Evolutionary conservation across 2,797 vertebrate species (phyloP).

Genomic region (Cossypha niveicapilla): DNA sequence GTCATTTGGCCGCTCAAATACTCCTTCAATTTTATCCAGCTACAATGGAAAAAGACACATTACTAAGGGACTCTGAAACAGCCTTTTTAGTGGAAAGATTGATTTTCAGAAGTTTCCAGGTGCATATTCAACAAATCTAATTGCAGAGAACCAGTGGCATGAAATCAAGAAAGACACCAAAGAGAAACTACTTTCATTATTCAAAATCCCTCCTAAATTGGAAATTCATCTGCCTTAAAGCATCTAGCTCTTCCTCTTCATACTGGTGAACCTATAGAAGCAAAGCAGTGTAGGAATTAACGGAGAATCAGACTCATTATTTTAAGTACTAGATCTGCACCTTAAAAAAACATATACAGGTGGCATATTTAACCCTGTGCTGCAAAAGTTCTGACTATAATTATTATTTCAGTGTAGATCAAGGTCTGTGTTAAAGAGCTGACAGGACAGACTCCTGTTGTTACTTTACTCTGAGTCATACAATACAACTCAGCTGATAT

Average conservation of each 20-base stretch:
- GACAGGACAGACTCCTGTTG: background rate
- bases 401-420: background rate
- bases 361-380: background rate
- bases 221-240: background rate
- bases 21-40: slow-evolving; percentile 94
- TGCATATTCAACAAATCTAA: background rate
- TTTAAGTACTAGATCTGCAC: background rate
- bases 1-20: slow-evolving; percentile 87
- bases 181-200: background rate
- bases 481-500: background rate
- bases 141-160: background rate
- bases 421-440: background rate
- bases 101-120: slow-evolving; percentile 41
- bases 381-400: background rate
- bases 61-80: background rate
- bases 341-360: background rate
- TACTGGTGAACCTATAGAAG: background rate
- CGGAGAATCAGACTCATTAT: background rate
- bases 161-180: slow-evolving; percentile 22
- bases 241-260: background rate
- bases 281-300: background rate
- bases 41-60: slow-evolving; percentile 50
- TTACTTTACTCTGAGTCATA: background rate
- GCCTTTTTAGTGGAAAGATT: background rate
- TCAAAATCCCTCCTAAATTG: background rate